These are phyloP conservation scores for Aporrectodea caliginosa DNA, from an alignment of 1,140 invertebrate genomes.

Conservation along the genomic window DNA sequence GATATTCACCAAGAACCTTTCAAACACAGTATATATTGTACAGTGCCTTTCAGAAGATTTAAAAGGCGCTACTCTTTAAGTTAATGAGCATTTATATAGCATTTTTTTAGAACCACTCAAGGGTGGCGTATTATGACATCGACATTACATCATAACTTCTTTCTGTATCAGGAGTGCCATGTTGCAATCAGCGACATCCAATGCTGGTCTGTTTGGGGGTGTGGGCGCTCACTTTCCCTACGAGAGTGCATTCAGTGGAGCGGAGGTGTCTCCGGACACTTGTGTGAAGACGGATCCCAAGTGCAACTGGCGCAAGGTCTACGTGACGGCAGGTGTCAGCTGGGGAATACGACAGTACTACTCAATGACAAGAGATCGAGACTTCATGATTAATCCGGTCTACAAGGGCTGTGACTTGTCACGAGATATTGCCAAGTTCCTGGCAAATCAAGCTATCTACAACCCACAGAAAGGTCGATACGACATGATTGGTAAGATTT, in stretches of 20 bases:
- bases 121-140: too few relatives aligned
- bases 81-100: too few relatives aligned
- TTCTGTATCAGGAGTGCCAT: constrained; percentile 26
- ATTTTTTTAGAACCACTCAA: too few relatives aligned
- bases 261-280: constrained; percentile 20
- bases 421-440: constrained; percentile 24
- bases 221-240: constrained; percentile 26
- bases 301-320: constrained; percentile 19
- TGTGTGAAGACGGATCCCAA: constrained; percentile 15
- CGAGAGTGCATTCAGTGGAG: constrained; percentile 27
- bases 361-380: constrained; percentile 31
- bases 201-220: constrained; percentile 10
- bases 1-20: too few relatives aligned
- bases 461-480: neutral
- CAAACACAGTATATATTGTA: too few relatives aligned
- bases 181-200: neutral
- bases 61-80: too few relatives aligned
- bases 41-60: too few relatives aligned
- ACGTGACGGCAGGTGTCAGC: constrained; percentile 23
- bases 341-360: constrained; percentile 30
- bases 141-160: too few relatives aligned
- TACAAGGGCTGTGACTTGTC: constrained; percentile 32
- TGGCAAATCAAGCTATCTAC: constrained; percentile 10
- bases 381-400: constrained; percentile 29
- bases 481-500: neutral